phyloP scores from a whole-genome alignment of 2,113 vertebrate genomes.

The Cynoglossus semilaevis region DNA sequence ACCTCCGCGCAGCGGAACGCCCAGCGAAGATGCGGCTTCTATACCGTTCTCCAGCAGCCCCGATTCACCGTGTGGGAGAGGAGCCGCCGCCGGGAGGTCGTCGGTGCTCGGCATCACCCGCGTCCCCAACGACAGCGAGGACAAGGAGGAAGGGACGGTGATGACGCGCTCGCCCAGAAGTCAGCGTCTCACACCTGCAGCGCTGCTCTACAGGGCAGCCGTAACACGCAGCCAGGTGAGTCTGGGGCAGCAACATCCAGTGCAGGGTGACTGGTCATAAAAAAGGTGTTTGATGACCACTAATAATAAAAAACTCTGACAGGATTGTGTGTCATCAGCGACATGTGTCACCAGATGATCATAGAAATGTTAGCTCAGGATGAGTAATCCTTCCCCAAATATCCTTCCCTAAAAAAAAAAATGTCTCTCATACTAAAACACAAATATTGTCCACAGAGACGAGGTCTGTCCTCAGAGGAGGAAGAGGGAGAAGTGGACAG shows the following conservation, averaged over 20 bases:
- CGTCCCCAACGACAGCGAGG: constrained; percentile 71
- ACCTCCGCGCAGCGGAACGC: constrained; percentile 79
- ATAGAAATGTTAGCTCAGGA: not conserved
- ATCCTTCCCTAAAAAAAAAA: too few species aligned
- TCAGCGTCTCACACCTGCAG: constrained; percentile 87
- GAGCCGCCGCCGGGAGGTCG: constrained; percentile 69
- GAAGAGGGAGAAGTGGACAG: constrained; percentile 94
- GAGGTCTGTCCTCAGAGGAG: constrained; percentile 89
- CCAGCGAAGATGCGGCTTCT: constrained; percentile 82
- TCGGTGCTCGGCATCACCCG: constrained; percentile 65
- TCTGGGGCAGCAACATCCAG: not conserved
- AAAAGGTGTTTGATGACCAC: too few species aligned
- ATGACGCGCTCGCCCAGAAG: constrained; percentile 74
- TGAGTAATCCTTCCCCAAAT: not conserved
- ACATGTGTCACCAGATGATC: not conserved
- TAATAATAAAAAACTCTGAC: too few species aligned
- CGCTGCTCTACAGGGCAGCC: constrained; percentile 88
- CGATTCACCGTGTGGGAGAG: constrained; percentile 81
- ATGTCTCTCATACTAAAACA: too few species aligned
- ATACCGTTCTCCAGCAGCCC: constrained; percentile 87
- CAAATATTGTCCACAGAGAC: constrained; percentile 73
- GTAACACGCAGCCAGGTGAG: constrained; percentile 90
- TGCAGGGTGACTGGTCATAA: too few species aligned
- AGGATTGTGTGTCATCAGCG: not conserved
- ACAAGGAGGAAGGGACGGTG: constrained; percentile 75